Conservation (phyloP, 2,113 vertebrate species). For the Corvus cornix region DNA sequence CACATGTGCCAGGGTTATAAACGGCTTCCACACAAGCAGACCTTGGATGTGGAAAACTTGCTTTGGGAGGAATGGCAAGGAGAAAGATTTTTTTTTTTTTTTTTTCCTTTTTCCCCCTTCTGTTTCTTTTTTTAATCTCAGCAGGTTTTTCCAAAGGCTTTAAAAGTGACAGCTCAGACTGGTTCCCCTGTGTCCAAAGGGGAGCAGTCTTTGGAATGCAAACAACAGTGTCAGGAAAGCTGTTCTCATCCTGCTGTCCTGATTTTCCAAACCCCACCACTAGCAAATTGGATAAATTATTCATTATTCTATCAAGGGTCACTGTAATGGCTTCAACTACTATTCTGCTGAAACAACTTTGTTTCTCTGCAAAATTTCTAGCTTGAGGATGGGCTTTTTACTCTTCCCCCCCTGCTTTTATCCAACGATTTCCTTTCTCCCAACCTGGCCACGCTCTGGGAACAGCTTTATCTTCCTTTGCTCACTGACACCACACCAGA, state of each 20-base stretch:
- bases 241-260: neutral
- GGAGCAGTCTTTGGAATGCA: neutral
- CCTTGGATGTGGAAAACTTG: neutral
- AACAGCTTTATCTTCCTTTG: neutral
- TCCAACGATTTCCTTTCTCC: neutral
- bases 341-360: neutral
- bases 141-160: neutral
- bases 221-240: neutral
- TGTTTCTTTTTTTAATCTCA: neutral
- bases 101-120: neutral
- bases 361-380: neutral
- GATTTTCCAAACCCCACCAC: neutral
- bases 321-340: neutral
- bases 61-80: neutral
- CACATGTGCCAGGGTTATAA: slow-evolving; percentile 12
- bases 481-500: neutral
- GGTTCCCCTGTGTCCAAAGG: neutral
- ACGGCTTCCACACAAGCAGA: neutral
- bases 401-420: neutral
- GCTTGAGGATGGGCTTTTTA: neutral
- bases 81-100: neutral
- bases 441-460: neutral
- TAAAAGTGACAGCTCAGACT: neutral
- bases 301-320: neutral
- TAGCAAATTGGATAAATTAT: neutral